These are phyloP conservation scores for Monarcha castaneiventris DNA, from an alignment of 2,113 vertebrate genomes.

Conservation along the genomic window DNA sequence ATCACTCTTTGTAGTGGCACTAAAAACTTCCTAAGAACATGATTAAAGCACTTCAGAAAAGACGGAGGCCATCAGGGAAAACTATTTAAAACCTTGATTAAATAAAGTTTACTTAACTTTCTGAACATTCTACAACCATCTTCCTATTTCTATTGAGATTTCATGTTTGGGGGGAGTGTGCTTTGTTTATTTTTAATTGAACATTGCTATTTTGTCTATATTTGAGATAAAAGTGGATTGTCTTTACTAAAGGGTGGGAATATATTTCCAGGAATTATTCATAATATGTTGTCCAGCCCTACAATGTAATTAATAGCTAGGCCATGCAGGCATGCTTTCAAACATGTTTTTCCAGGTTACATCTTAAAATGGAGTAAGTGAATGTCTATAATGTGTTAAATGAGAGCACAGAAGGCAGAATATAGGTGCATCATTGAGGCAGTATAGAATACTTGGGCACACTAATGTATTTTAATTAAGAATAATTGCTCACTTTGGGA, in stretches of 20 bases:
- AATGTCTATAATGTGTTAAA: neutral
- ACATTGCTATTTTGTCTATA: neutral
- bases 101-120: neutral
- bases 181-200: neutral
- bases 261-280: neutral
- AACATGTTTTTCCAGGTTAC: neutral
- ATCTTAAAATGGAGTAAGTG: neutral
- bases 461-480: neutral
- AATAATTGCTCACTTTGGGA: neutral
- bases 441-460: neutral
- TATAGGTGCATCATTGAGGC: neutral
- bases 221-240: neutral
- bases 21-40: neutral
- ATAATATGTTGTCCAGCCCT: neutral
- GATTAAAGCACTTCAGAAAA: neutral
- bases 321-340: neutral
- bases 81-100: neutral
- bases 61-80: neutral
- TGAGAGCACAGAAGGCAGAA: neutral
- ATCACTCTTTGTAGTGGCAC: neutral
- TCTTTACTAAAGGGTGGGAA: neutral
- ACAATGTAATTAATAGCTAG: neutral
- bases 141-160: neutral
- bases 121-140: neutral
- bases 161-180: fast-evolving